These are phyloP conservation scores for Dendropsophus ebraccatus DNA, from an alignment of 2,113 vertebrate species.

Conservation along the genomic window DNA sequence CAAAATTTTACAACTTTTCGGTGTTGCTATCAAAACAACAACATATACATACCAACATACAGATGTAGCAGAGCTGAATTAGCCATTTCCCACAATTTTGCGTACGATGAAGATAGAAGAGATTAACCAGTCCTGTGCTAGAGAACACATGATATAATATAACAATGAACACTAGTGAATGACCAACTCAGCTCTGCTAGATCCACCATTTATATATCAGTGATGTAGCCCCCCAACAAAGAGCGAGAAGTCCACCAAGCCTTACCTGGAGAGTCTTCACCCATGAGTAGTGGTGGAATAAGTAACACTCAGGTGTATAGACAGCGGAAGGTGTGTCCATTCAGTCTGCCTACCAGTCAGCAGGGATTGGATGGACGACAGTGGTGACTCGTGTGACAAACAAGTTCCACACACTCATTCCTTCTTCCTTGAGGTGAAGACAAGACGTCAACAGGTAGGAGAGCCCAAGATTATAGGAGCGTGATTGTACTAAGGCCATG, in stretches of 20 bases:
- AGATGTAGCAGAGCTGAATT: too few relatives aligned
- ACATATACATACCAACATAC: too few relatives aligned
- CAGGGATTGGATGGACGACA: not conserved
- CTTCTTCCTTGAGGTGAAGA: not conserved
- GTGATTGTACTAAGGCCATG: too few relatives aligned
- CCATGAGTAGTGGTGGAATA: not conserved
- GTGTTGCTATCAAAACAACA: too few relatives aligned
- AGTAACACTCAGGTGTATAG: not conserved
- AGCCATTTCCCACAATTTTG: too few relatives aligned
- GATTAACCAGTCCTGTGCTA: too few relatives aligned
- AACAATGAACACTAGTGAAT: not conserved
- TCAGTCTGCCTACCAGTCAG: not conserved
- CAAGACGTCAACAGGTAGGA: conserved; percentile 31
- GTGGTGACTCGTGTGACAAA: conserved; percentile 16
- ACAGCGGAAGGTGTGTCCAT: conserved; percentile 18
- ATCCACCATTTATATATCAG: too few relatives aligned
- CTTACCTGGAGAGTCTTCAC: conserved; percentile 24
- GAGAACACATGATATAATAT: not conserved
- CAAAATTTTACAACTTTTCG: too few relatives aligned
- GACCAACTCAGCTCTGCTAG: not conserved
- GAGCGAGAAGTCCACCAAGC: not conserved
- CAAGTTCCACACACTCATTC: conserved; percentile 20
- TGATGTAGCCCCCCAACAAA: not conserved
- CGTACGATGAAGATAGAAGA: too few relatives aligned
- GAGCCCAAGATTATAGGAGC: not conserved